Conservation (phyloP, 2,797 vertebrate genomes). For the Macrochelys suwanniensis region DNA sequence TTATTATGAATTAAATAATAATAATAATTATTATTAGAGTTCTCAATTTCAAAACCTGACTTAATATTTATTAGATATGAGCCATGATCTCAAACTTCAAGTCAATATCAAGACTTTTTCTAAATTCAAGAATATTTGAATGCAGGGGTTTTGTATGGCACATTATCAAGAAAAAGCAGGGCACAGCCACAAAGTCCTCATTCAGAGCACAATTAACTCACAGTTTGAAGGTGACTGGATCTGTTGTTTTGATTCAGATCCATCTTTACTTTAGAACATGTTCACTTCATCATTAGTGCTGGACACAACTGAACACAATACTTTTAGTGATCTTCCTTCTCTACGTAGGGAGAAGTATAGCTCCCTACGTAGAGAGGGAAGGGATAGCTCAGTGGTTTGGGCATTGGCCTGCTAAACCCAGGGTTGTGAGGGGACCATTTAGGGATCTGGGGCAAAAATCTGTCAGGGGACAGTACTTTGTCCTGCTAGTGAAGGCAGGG, state of each 20-base stretch:
- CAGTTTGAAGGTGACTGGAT: background rate
- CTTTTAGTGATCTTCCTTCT: background rate
- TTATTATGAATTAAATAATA: background rate
- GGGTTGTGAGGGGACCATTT: no score
- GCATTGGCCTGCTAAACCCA: no score
- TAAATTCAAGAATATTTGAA: background rate
- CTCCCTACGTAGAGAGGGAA: no score
- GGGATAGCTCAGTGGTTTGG: no score
- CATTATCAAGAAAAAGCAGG: background rate
- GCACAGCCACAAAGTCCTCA: background rate
- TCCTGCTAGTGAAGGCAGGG: no score
- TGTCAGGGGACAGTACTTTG: no score
- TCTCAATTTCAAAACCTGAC: background rate
- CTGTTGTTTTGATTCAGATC: background rate
- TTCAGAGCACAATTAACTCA: background rate
- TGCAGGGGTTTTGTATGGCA: background rate
- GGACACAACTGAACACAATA: background rate
- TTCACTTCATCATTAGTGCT: background rate
- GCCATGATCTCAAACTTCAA: background rate
- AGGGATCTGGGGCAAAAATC: no score
- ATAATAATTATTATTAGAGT: no score
- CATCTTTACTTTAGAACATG: background rate
- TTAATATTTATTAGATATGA: background rate
- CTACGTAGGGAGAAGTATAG: no score
- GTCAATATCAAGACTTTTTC: background rate